Percentiles rank a stretch among this genome's conserved stretches.
phyloP scores from a whole-genome alignment of 1,140 invertebrate genomes.

The Chironomus striatipennis region DNA sequence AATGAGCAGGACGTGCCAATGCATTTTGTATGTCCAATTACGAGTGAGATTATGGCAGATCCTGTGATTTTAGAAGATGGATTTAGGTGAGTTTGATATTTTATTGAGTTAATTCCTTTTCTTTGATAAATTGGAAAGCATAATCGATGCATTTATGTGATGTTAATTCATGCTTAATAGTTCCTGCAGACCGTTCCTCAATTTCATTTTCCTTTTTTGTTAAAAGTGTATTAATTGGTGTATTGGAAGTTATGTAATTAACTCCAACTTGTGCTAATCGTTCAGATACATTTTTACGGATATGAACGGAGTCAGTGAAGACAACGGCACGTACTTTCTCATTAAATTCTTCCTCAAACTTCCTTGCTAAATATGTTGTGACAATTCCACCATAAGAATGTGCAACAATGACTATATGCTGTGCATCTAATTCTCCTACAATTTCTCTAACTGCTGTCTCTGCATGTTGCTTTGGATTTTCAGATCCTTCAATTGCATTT shows the following conservation, averaged over 20 bases:
- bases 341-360: slow-evolving; percentile 44
- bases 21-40: slow-evolving; percentile 74
- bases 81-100: slow-evolving; percentile 35
- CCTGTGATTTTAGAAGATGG: slow-evolving; percentile 69
- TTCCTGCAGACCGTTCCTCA: slow-evolving; percentile 30
- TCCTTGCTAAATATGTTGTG: slow-evolving; percentile 50
- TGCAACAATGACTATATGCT: slow-evolving; percentile 59
- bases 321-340: slow-evolving; percentile 57
- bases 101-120: too few relatives aligned
- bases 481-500: slow-evolving; percentile 5
- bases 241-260: slow-evolving; percentile 45
- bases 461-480: slow-evolving; percentile 51
- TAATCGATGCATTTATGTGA: slow-evolving; percentile 45
- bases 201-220: neutral
- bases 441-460: slow-evolving; percentile 53
- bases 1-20: slow-evolving; percentile 44
- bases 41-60: slow-evolving; percentile 68
- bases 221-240: neutral
- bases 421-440: slow-evolving; percentile 46
- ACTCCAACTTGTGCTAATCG: slow-evolving; percentile 40
- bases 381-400: slow-evolving; percentile 68
- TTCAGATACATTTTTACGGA: slow-evolving; percentile 32
- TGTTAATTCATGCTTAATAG: slow-evolving; percentile 47
- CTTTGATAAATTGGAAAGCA: slow-evolving; percentile 44
- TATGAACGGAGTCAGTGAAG: slow-evolving; percentile 60